Percentiles rank a stretch among this genome's conserved stretches.
phyloP scores from a whole-genome alignment of 2,113 vertebrate species.

The Struthidea cinerea region DNA sequence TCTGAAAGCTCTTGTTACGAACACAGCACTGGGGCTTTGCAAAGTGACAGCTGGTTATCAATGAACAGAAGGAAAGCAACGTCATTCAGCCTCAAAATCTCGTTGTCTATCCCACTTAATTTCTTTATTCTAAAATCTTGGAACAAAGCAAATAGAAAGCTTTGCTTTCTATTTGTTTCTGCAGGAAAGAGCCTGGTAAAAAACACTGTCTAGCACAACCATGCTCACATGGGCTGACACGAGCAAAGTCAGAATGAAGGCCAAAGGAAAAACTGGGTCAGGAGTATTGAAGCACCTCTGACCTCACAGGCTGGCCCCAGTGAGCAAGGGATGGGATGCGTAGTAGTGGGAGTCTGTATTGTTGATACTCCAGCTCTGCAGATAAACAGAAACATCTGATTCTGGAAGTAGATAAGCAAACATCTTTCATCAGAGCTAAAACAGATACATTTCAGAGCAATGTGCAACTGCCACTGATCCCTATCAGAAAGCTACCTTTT shows the following conservation, averaged over 20 bases:
- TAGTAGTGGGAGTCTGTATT: neutral
- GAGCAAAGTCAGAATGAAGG: neutral
- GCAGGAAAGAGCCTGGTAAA: neutral
- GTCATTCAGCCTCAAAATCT: neutral
- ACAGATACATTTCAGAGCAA: neutral
- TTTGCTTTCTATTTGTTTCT: neutral
- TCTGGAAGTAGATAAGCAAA: constrained; percentile 17
- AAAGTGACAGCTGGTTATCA: constrained; percentile 43
- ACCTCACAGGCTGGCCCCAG: neutral
- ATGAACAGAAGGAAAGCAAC: constrained; percentile 18
- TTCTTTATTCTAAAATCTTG: neutral
- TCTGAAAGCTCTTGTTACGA: neutral
- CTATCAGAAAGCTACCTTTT: neutral
- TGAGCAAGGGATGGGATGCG: neutral
- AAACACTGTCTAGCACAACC: neutral
- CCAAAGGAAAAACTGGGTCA: neutral
- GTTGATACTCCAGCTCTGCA: neutral
- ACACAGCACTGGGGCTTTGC: neutral
- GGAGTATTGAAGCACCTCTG: neutral
- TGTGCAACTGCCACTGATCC: neutral
- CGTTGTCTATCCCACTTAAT: neutral
- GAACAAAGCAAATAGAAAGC: neutral
- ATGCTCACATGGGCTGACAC: accelerated
- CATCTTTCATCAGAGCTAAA: neutral
- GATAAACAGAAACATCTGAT: constrained; percentile 22